Evolutionary conservation across 2,888 invertebrate species (phyloP).

Genomic region (Spatulosminthurus flaviceps): DNA sequence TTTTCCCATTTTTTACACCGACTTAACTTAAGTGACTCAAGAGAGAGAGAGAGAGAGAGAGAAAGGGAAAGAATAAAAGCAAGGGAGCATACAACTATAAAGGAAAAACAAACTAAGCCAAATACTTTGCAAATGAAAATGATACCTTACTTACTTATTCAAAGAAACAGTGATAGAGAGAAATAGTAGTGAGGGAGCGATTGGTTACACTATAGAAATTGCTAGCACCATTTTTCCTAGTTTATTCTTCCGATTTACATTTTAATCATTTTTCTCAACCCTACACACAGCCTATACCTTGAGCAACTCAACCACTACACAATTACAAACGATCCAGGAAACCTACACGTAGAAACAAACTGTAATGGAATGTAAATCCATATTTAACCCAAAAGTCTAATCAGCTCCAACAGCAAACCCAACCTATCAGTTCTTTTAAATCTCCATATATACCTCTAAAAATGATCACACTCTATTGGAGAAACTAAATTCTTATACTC

Average conservation of each 20-base stretch:
- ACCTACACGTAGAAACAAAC: neutral
- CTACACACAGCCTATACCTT: neutral
- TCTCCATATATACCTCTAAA: neutral
- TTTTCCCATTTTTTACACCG: constrained; percentile 49
- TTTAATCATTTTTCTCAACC: constrained; percentile 18
- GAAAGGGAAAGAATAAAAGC: constrained; percentile 1
- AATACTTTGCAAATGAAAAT: constrained; percentile 41
- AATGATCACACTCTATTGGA: neutral
- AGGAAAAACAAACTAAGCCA: constrained; percentile 12
- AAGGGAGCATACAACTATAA: constrained; percentile 11
- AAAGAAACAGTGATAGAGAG: constrained; percentile 38
- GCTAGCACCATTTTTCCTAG: neutral
- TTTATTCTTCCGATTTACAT: constrained; percentile 18
- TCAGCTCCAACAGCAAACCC: neutral
- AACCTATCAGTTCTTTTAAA: neutral
- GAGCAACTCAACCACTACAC: neutral
- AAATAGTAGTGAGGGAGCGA: neutral
- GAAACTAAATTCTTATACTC: neutral
- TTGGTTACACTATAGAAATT: neutral
- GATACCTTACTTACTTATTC: constrained; percentile 40
- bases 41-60: constrained; percentile 27
- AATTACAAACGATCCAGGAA: neutral
- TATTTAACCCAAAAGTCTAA: neutral
- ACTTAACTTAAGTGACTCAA: constrained; percentile 49
- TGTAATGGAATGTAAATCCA: constrained; percentile 8